Percentiles rank a stretch among this genome's conserved stretches.
Evolutionary conservation across 2,113 vertebrate species (phyloP).

Genomic region (Tylochromis polylepis): DNA sequence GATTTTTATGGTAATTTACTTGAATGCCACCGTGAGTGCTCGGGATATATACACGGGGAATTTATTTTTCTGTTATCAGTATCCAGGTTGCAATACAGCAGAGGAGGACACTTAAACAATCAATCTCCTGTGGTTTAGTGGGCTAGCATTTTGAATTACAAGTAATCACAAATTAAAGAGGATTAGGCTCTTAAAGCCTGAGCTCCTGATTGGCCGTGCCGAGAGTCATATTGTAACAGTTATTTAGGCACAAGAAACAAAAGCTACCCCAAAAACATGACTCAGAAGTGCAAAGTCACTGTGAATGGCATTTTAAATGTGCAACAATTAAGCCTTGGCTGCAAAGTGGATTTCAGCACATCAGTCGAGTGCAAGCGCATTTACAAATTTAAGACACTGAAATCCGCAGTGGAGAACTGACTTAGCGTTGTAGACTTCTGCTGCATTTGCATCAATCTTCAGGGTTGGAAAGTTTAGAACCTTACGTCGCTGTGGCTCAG

Average conservation of each 20-base stretch:
- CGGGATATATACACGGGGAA: constrained; percentile 30
- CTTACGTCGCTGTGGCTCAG: background rate
- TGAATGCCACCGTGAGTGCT: constrained; percentile 48
- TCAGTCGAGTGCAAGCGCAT: background rate
- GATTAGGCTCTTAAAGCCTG: constrained; percentile 56
- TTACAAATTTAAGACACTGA: constrained; percentile 4
- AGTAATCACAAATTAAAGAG: constrained; percentile 62
- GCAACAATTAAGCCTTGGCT: constrained; percentile 41
- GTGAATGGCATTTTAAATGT: constrained; percentile 40
- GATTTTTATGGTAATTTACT: constrained; percentile 60
- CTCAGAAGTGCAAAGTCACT: constrained; percentile 44
- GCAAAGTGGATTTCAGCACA: constrained; percentile 26
- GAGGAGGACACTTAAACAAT: constrained; percentile 54
- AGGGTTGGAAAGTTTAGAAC: background rate
- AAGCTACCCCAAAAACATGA: constrained; percentile 34
- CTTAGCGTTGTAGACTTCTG: background rate
- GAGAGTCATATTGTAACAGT: constrained; percentile 50
- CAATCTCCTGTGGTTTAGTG: constrained; percentile 51
- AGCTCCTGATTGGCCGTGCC: constrained; percentile 41
- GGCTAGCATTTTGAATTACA: constrained; percentile 60
- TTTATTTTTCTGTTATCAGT: constrained; percentile 40
- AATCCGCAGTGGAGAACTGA: constrained; percentile 1
- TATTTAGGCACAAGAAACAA: constrained; percentile 53
- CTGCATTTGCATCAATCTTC: background rate
- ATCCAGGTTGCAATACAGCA: constrained; percentile 43